A percentile compares a stretch with the other conserved stretches of the same genome.
These are phyloP conservation scores for Nycticebus coucang DNA, from an alignment of 2,113 vertebrate genomes.

Conservation along the genomic window DNA sequence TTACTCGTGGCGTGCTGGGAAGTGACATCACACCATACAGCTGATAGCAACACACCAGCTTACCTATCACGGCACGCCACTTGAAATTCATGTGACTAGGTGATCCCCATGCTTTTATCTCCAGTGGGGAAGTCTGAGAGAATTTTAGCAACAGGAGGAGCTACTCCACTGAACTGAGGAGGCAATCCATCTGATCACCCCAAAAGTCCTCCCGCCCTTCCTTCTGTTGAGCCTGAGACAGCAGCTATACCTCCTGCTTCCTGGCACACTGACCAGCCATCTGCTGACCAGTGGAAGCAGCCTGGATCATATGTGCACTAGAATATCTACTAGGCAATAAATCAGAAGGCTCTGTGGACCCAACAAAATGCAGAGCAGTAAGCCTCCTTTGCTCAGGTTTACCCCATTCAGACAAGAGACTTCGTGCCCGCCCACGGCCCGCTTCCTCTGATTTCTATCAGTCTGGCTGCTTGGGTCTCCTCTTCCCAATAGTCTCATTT, in stretches of 20 bases:
- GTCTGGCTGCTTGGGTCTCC: neutral
- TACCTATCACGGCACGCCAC: too few species aligned
- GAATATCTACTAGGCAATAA: conserved; percentile 64
- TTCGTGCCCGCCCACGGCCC: conserved; percentile 25
- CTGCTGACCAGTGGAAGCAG: conserved; percentile 69
- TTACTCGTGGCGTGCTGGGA: neutral
- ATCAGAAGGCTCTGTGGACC: conserved; percentile 66
- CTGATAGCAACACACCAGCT: neutral
- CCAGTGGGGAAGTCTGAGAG: conserved; percentile 3
- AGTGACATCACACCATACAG: neutral
- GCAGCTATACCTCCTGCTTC: conserved; percentile 56
- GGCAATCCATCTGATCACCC: conserved; percentile 65
- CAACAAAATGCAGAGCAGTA: conserved; percentile 19
- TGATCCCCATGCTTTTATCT: neutral
- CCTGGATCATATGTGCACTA: neutral
- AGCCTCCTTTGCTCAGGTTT: conserved; percentile 26
- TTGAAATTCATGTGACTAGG: neutral
- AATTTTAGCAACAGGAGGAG: conserved; percentile 12
- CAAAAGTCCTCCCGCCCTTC: conserved; percentile 69
- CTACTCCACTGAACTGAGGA: conserved; percentile 46
- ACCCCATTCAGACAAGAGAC: neutral
- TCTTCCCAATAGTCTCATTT: conserved; percentile 53
- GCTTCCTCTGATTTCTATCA: neutral
- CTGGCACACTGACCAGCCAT: conserved; percentile 70
- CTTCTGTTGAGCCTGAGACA: conserved; percentile 67